Base-by-base conservation (phyloP, 2,113 vertebrate species). In the Hippocampus comes region DNA sequence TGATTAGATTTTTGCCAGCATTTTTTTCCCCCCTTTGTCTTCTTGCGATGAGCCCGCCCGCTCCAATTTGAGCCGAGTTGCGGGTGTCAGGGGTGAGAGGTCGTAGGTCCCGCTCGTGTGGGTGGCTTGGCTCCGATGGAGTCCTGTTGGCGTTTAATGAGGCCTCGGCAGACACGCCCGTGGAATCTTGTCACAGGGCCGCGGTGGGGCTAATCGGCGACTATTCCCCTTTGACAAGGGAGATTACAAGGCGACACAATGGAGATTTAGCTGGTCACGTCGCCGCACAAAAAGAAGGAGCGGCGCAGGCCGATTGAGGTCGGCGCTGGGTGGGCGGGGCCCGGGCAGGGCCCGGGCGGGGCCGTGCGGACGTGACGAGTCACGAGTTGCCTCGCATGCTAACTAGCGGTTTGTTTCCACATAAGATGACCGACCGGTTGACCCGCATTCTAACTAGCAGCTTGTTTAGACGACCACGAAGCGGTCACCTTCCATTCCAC, bases 211-310 rank as follows among this genome's bases (percentile, higher is more conserved):
- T 91, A 90, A 93, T 92, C 91, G 84, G 85, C 74, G 80, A 82
- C 83, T 86, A 86, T 89, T 89, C 88, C 79, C 43, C 82, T 83
- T 85, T 86, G 85, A 91, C 86, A 84, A 88, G 86, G 75, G 86
- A 88, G 89, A 90, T 91, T 90, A 90, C 86, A 88, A 51, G 72
- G 78, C 76, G 84, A 82, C 80, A 92, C 89, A 92, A 92, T 90
- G 60, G 86, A 88, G 89, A 89, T 84, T 85, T 85, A 77, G 77
- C 78, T 82, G 83, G 84, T 87, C 86, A 88, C 82, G 86, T 91
- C 85, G 85, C 77, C 73, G 60, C 78, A 88, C 83, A 88, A 88
- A 85, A 82, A 71, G 53, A 79, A 82, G 81, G 78, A 71, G 83
- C 80, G 85, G 87, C 86, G 88, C 86, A 65, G 68, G 82, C 74